Conservation (phyloP, 2,888 invertebrate species). For the Nemoura dubitans region DNA sequence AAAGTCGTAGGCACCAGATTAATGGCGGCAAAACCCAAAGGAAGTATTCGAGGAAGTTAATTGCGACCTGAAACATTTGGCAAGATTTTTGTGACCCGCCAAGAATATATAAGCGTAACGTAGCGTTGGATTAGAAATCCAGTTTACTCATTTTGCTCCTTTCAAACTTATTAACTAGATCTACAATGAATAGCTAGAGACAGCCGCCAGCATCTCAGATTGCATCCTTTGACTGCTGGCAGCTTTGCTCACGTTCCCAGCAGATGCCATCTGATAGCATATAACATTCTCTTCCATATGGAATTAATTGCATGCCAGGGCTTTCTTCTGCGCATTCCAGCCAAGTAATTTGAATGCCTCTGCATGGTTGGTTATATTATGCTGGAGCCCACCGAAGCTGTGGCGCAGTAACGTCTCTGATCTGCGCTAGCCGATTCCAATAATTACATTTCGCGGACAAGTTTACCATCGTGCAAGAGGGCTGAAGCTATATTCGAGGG, state of each 20-base stretch:
- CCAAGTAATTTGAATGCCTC: slow-evolving; percentile 36
- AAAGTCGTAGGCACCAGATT: too few species aligned
- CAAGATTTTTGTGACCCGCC: too few species aligned
- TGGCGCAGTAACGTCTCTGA: background rate
- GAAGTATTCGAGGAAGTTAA: too few species aligned
- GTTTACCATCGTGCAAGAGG: background rate
- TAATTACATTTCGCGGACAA: slow-evolving; percentile 36
- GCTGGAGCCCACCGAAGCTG: slow-evolving; percentile 1
- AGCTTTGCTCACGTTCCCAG: background rate
- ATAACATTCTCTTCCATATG: background rate
- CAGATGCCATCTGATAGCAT: background rate
- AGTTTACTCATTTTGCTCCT: background rate
- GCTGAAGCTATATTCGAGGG: background rate
- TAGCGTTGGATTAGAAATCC: background rate
- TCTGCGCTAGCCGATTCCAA: slow-evolving; percentile 24
- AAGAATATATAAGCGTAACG: too few species aligned
- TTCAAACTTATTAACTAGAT: background rate
- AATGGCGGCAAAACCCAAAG: too few species aligned
- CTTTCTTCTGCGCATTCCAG: slow-evolving; percentile 23
- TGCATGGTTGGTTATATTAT: slow-evolving; percentile 12
- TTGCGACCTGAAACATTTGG: too few species aligned
- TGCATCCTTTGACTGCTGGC: background rate
- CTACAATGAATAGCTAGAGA: background rate
- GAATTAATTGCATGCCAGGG: slow-evolving; percentile 13
- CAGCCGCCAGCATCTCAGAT: background rate